Percentiles rank a stretch among this genome's conserved stretches.
phyloP scores from a whole-genome alignment of 2,113 vertebrate genomes.

The Actinemys pallida region DNA sequence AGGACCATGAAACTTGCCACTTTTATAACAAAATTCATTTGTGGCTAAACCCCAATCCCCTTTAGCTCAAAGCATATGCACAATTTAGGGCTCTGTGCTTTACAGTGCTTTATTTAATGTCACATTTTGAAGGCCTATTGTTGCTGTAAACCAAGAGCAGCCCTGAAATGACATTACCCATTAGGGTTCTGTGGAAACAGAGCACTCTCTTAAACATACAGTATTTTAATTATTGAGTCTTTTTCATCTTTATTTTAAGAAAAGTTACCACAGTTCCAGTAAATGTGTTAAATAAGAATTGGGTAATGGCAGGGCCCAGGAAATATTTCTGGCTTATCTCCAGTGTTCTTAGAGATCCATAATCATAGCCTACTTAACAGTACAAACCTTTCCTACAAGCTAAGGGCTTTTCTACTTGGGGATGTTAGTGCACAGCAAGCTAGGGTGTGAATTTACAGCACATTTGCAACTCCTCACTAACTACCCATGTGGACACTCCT shows the following conservation, averaged over 20 bases:
- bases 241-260: neutral
- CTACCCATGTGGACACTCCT: neutral
- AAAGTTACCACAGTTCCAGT: neutral
- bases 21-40: neutral
- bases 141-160: neutral
- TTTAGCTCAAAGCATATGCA: neutral
- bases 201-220: neutral
- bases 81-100: neutral
- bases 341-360: neutral
- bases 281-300: neutral
- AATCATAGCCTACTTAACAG: neutral
- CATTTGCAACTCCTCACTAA: neutral
- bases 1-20: neutral
- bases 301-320: rapidly evolving
- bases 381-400: neutral
- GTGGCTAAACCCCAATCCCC: neutral
- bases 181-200: neutral
- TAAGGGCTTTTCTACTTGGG: neutral
- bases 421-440: neutral
- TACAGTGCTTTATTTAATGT: neutral
- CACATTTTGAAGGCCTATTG: neutral
- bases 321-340: neutral
- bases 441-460: neutral
- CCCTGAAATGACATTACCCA: neutral
- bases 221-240: neutral